Percentiles rank a stretch among this genome's conserved stretches.
Evolutionary conservation across 2,888 invertebrate genomes (phyloP).

Genomic region (Hypena proboscidalis): DNA sequence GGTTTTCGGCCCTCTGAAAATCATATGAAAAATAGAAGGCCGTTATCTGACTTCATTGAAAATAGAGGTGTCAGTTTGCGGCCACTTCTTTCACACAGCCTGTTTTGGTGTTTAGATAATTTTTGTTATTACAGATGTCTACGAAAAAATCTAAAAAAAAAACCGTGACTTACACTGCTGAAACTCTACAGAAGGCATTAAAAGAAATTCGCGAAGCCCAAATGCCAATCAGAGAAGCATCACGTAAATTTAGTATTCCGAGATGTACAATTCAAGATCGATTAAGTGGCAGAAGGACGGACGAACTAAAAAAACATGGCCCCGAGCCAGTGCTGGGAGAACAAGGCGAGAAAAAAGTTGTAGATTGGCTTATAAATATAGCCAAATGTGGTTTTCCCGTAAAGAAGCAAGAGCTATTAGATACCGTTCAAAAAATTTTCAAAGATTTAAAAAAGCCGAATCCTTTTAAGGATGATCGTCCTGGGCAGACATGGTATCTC

Average conservation of each 20-base stretch:
- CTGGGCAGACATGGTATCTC: slow-evolving; percentile 40
- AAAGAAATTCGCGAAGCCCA: slow-evolving; percentile 7
- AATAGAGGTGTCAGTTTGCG: slow-evolving; percentile 12
- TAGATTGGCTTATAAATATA: slow-evolving; percentile 37
- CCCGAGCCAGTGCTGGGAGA: not conserved
- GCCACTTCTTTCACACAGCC: slow-evolving; percentile 12
- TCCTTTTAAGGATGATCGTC: slow-evolving; percentile 22
- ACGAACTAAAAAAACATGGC: not conserved
- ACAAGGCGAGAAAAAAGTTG: not conserved
- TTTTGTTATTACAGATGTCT: slow-evolving; percentile 6
- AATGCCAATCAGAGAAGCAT: slow-evolving; percentile 4
- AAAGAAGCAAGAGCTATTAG: slow-evolving; percentile 41
- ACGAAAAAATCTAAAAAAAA: slow-evolving; percentile 1
- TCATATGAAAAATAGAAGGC: slow-evolving; percentile 13
- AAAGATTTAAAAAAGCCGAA: slow-evolving; percentile 11
- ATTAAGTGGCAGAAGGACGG: not conserved
- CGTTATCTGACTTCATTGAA: slow-evolving; percentile 14
- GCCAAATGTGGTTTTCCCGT: slow-evolving; percentile 50
- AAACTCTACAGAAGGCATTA: slow-evolving; percentile 10
- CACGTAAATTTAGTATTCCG: slow-evolving; percentile 18
- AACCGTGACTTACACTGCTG: slow-evolving; percentile 1
- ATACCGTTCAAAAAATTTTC: slow-evolving; percentile 42
- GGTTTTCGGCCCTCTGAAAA: slow-evolving; percentile 12
- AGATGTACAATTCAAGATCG: slow-evolving; percentile 16
- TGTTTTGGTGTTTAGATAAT: slow-evolving; percentile 9